Evolutionary conservation across 2,888 invertebrate genomes (phyloP).

Genomic region (Parnassius smintheus): DNA sequence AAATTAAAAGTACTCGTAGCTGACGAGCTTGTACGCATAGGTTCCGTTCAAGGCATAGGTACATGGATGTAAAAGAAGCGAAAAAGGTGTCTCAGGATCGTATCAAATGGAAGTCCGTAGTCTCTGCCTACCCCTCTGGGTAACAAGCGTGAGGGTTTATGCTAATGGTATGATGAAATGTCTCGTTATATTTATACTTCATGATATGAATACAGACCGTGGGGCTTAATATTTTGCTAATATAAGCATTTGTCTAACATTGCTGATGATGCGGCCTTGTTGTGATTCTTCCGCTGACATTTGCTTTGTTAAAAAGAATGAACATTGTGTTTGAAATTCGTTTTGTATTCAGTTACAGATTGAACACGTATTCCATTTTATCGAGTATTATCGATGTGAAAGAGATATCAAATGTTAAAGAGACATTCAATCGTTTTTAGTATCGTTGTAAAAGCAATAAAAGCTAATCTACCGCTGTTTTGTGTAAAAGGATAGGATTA

Average conservation of each 20-base stretch:
- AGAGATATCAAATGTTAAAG: slow-evolving; percentile 4
- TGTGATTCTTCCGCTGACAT: slow-evolving; percentile 20
- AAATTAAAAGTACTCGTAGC: no score
- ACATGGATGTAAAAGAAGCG: no score
- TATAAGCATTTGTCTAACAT: slow-evolving; percentile 8
- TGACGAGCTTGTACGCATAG: no score
- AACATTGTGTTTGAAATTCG: slow-evolving; percentile 12
- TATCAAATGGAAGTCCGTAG: no score
- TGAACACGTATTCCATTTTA: slow-evolving; percentile 18
- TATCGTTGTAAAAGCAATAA: not conserved
- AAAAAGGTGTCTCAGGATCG: no score
- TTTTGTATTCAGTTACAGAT: not conserved
- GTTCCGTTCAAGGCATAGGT: no score
- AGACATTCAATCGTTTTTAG: not conserved
- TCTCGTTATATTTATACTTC: no score
- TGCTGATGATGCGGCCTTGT: slow-evolving; percentile 24
- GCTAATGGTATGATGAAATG: no score
- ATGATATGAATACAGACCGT: no score
- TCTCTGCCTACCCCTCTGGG: no score
- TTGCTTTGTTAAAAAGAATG: slow-evolving; percentile 16
- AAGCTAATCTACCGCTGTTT: not conserved
- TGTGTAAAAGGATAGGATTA: not conserved
- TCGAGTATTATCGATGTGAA: slow-evolving; percentile 8
- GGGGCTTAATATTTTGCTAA: not conserved
- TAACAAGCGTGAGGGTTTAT: no score